Evolutionary conservation across 1,140 invertebrate species (phyloP).

Genomic region (Melitaea cinxia): DNA sequence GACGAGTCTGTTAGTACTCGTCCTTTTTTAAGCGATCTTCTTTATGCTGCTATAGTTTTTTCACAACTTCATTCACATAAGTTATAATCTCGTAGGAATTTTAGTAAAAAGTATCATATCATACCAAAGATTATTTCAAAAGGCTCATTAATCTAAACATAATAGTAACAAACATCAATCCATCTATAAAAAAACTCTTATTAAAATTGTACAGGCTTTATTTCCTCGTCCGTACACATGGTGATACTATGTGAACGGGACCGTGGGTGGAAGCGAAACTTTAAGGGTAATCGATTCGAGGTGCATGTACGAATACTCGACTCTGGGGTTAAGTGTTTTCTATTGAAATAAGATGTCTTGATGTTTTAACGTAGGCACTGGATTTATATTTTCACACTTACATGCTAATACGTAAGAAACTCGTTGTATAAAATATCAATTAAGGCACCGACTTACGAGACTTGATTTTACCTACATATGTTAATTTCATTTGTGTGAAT

Average conservation of each 20-base stretch:
- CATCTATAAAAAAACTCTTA: too few species aligned
- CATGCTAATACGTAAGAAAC: conserved; percentile 16
- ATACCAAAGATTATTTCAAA: too few species aligned
- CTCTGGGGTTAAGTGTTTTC: conserved; percentile 60
- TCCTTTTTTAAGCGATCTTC: too few species aligned
- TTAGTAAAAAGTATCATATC: too few species aligned
- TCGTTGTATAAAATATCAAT: conserved; percentile 18
- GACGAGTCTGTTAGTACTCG: too few species aligned
- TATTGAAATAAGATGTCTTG: conserved; percentile 58
- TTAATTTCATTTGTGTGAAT: not conserved
- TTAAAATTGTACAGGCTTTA: conserved; percentile 18
- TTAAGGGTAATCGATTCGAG: conserved; percentile 62
- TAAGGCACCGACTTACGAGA: not conserved
- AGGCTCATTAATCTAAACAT: too few species aligned
- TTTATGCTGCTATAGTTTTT: too few species aligned
- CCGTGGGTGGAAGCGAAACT: conserved; percentile 61
- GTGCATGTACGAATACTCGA: conserved; percentile 54
- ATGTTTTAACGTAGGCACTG: conserved; percentile 25
- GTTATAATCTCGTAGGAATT: too few species aligned
- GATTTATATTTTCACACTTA: conserved; percentile 11
- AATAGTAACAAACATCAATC: too few species aligned
- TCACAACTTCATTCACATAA: too few species aligned
- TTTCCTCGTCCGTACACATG: conserved; percentile 42
- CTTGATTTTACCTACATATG: not conserved
- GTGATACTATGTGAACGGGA: conserved; percentile 44